phyloP scores from a whole-genome alignment of 2,888 invertebrate species.

The Orthosia incerta region DNA sequence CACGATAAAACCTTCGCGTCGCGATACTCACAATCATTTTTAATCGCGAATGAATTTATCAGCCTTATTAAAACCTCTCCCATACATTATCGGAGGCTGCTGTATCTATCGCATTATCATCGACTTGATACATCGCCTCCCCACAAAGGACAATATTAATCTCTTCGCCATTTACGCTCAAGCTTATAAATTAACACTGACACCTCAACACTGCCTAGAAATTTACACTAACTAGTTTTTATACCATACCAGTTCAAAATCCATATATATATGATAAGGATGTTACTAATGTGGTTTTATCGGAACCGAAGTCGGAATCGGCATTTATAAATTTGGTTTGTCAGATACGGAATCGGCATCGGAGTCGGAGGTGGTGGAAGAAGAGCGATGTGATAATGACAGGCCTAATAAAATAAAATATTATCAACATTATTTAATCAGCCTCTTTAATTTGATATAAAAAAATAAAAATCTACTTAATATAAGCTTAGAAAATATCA shows the following conservation, averaged over 20 bases:
- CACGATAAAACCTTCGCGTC: conserved; percentile 6
- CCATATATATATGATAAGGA: conserved; percentile 3
- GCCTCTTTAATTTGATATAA: too few species aligned
- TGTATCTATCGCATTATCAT: conserved; percentile 47
- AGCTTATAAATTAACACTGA: conserved; percentile 61
- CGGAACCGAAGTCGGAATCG: too few species aligned
- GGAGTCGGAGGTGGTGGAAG: too few species aligned
- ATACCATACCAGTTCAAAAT: conserved; percentile 39
- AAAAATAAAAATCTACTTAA: too few species aligned
- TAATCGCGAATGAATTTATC: conserved; percentile 42
- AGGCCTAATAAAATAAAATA: too few species aligned
- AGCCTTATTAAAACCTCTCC: conserved; percentile 44
- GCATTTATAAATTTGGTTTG: too few species aligned
- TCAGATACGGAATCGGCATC: too few species aligned
- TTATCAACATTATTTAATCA: too few species aligned
- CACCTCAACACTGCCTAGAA: conserved; percentile 55
- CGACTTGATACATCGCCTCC: conserved; percentile 54
- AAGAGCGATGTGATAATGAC: too few species aligned
- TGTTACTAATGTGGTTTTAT: too few species aligned
- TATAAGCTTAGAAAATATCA: too few species aligned
- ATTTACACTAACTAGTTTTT: conserved; percentile 65
- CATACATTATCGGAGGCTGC: conserved; percentile 36
- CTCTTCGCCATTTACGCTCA: conserved; percentile 55
- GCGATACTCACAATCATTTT: conserved; percentile 28
- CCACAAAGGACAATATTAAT: conserved; percentile 66